Percentiles rank a stretch among this genome's conserved stretches.
Conservation (phyloP, 1,140 invertebrate genomes). For the Diorhabda elongata region DNA sequence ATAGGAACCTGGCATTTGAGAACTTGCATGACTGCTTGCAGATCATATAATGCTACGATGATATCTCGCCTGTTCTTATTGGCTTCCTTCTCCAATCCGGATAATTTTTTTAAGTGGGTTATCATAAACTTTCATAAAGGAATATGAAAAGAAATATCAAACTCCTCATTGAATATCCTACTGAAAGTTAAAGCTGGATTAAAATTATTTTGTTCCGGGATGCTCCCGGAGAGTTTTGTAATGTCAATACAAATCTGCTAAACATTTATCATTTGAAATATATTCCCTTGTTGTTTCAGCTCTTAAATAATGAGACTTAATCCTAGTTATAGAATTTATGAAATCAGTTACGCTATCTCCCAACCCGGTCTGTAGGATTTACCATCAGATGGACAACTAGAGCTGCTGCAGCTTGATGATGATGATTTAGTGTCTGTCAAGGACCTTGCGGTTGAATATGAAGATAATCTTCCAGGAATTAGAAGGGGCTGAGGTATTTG, state of each 20-base stretch:
- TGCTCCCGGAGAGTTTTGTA: slow-evolving; percentile 20
- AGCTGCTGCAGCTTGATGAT: too few species aligned
- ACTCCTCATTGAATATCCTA: slow-evolving; percentile 34
- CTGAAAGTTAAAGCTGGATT: slow-evolving; percentile 18
- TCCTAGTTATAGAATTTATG: slow-evolving; percentile 29
- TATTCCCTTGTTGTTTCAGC: slow-evolving; percentile 20
- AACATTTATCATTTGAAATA: slow-evolving; percentile 25
- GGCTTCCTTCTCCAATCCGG: slow-evolving; percentile 36
- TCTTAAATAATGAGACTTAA: slow-evolving; percentile 31
- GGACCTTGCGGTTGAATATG: too few species aligned
- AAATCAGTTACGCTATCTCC: neutral
- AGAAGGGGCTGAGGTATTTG: too few species aligned
- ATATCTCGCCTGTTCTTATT: slow-evolving; percentile 33
- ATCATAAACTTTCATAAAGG: slow-evolving; percentile 39
- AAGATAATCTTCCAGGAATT: too few species aligned
- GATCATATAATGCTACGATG: slow-evolving; percentile 42
- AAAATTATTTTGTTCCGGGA: slow-evolving; percentile 8
- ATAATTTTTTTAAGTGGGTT: slow-evolving; percentile 32
- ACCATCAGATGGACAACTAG: too few species aligned
- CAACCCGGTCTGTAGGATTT: too few species aligned
- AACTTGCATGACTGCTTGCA: slow-evolving; percentile 43
- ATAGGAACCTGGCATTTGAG: slow-evolving; percentile 43
- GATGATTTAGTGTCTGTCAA: too few species aligned
- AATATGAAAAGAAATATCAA: slow-evolving; percentile 27
- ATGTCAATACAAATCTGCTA: slow-evolving; percentile 32